Percentiles rank a stretch among this genome's conserved stretches.
Conservation (phyloP, 2,888 invertebrate genomes). For the Tetrapedia diversipes region DNA sequence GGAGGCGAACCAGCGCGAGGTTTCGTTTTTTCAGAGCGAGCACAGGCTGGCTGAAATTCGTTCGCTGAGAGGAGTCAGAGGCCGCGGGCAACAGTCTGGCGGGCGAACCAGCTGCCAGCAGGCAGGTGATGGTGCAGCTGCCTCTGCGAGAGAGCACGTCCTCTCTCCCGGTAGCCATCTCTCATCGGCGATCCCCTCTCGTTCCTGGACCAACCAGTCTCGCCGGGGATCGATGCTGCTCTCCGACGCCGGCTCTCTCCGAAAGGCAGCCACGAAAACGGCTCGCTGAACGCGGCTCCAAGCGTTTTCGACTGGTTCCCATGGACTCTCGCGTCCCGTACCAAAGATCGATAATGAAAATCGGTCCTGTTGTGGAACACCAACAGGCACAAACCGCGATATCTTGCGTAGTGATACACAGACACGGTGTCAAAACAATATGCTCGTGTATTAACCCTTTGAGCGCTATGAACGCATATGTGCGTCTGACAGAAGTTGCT, state of each 20-base stretch:
- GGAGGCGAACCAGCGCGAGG: neutral
- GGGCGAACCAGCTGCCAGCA: slow-evolving; percentile 58
- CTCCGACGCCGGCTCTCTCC: slow-evolving; percentile 3
- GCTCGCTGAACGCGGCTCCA: neutral
- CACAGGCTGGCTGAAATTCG: slow-evolving; percentile 40
- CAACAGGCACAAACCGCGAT: too few species aligned
- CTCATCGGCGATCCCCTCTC: slow-evolving; percentile 54
- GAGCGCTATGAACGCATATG: too few species aligned
- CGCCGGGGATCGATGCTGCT: slow-evolving; percentile 42
- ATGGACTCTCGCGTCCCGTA: neutral
- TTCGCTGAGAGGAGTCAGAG: slow-evolving; percentile 16
- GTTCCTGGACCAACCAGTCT: slow-evolving; percentile 55
- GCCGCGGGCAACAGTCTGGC: slow-evolving; percentile 41
- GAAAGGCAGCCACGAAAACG: slow-evolving; percentile 28
- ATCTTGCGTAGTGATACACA: too few species aligned
- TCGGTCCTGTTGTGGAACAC: too few species aligned
- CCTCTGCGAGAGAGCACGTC: slow-evolving; percentile 47
- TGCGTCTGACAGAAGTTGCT: too few species aligned
- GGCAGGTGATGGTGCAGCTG: slow-evolving; percentile 62
- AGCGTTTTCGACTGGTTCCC: neutral
- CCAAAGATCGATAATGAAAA: too few species aligned
- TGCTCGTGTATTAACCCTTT: too few species aligned
- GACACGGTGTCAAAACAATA: too few species aligned
- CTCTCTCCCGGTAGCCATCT: slow-evolving; percentile 56
- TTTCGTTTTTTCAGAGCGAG: slow-evolving; percentile 2